Base-by-base conservation (phyloP, 2,113 vertebrate species). In the Chaetodon trifascialis region DNA sequence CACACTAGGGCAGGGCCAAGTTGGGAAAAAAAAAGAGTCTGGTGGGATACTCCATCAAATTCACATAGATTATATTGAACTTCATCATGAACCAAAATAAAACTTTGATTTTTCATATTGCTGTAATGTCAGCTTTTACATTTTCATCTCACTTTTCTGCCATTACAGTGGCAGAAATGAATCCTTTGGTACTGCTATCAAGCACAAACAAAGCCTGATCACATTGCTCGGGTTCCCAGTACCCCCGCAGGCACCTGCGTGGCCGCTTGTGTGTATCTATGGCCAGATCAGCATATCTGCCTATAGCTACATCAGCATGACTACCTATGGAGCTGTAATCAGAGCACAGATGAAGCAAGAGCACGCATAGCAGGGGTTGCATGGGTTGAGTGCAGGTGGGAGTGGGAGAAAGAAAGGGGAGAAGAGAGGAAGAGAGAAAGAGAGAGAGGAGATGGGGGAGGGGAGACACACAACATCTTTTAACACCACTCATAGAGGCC, bases 401-500 rank as follows among this genome's bases (percentile, higher is more conserved):
- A 94, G 95, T 91, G 93, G 92, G 84, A 93, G 94, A 93, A 92
- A 88, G 89, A 93, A 92, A 88, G 89, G 89, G 75, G 89, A 91
- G 93, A 85, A 25, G 63, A 47, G 11, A 84, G 90, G 69, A 72
- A 63, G 36, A 51, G 63, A 51, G 16, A 19, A 19, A 70, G 46
- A 75, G 54, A 71, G 38, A 79, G 47, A 47, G 46, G 21, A 74
- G 83, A 67, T 46, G 42, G 63, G 55, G 92, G 79, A 7, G 44
- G 79, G 87, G 86, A 76, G 81, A 92, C 89, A 94, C 85, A 97
- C 95, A 92, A 86, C 93, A 95, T 95, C 95, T 96, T 95, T 90
- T 64, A 95, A 95, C 96, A 92, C 91, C 95, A 94, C 94, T 97
- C 96, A 94, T 92, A 76, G 76, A 96, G 97, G 96, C 97, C 96